Evolutionary conservation across 2,797 vertebrate genomes (phyloP).

Genomic region (Orientallactaga sibirica): DNA sequence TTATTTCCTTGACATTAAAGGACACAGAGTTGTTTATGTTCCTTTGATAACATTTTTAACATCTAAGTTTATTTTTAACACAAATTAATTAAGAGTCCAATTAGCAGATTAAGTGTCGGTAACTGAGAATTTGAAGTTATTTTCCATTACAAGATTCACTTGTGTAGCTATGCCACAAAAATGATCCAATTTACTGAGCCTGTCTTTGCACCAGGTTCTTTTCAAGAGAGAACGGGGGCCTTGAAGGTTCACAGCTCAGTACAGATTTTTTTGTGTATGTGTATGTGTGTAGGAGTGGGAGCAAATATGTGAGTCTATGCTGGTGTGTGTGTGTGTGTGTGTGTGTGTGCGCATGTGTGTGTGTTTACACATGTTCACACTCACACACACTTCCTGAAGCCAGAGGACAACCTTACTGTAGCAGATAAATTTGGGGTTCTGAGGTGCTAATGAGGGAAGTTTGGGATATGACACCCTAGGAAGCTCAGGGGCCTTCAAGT

Average conservation of each 20-base stretch:
- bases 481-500: too few relatives aligned
- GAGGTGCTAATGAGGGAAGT: too few relatives aligned
- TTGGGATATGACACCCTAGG: too few relatives aligned
- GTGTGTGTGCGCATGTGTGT: too few relatives aligned
- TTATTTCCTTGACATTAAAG: background rate
- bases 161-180: background rate
- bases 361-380: too few relatives aligned
- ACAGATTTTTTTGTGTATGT: too few relatives aligned
- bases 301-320: too few relatives aligned
- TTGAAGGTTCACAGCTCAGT: background rate
- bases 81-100: background rate
- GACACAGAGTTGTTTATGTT: background rate
- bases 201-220: background rate
- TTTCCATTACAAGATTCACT: slow-evolving; percentile 37
- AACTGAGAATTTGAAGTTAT: background rate
- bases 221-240: background rate
- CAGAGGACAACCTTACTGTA: too few relatives aligned
- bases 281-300: too few relatives aligned
- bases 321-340: too few relatives aligned
- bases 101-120: background rate
- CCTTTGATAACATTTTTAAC: background rate
- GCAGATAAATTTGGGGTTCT: too few relatives aligned
- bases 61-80: slow-evolving; percentile 37
- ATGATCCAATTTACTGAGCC: background rate
- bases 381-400: too few relatives aligned